Base-by-base conservation (phyloP, 2,888 invertebrate genomes). In the Xylota segnis region DNA sequence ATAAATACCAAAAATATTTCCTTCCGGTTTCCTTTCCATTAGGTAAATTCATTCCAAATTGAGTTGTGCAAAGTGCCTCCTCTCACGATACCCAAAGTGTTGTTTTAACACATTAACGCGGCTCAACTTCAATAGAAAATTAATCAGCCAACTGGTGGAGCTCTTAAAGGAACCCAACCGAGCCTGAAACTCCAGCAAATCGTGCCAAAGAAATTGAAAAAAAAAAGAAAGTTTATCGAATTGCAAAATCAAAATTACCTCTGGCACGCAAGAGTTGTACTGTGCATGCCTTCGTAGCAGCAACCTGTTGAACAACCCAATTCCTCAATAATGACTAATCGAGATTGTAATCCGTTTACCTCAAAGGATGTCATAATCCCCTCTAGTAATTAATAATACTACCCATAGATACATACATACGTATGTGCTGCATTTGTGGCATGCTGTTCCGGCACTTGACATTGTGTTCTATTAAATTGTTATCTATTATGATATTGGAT, bases 311-410 rank as follows among this genome's bases (percentile, higher is more conserved):
- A 43, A 14, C 23, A 4, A 27, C 14, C 23, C 61, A 40, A 43
- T 43, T 72, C 29, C 37, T 71, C 58, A 59, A 47, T 47, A 27
- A 47, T 4, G 27, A 27, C 59, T 61, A 61, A 72, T 72, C 61
- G 29, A 12, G 29, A 29, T 50, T 16, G 52, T 52, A 27, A 43
- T 61, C 40, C 40, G n/a, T n/a, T 29, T 72, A 50, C 37, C 32
- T 59, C n/a, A 40, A 72, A 50, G 72, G 59, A 50, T 29, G 59
- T 27, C 59, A 29, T 52, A 61, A 61, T 61, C 29, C 18, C 4
- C 5, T 40, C 2, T 23, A 23, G 40, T 61, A 72, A 61, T 61
- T 72, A 61, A 47, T 50, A 58, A 45, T 71, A 58, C 9, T 58
- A 37, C 32, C 37, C 27, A 2, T n/a, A n/a, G n/a, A n/a, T n/a